Conservation (phyloP, 1,140 invertebrate genomes). For the Fopius arisanus region DNA sequence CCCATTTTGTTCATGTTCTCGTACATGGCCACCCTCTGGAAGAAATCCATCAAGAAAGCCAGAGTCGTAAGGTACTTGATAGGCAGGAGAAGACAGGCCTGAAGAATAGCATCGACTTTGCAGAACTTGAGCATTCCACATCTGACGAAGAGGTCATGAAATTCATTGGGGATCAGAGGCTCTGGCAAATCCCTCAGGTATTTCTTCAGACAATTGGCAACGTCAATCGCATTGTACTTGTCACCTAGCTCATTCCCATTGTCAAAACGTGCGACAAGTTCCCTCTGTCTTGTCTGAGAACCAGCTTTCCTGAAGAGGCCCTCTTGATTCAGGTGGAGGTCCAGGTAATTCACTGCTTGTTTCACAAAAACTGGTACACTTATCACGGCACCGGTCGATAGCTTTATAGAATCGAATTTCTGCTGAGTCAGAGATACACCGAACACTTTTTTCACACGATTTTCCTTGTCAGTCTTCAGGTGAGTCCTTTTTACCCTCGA, state of each 20-base stretch:
- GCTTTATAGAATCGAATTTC: slow-evolving; percentile 69
- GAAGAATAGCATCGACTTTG: slow-evolving; percentile 66
- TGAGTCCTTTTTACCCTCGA: slow-evolving; percentile 70
- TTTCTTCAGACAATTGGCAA: slow-evolving; percentile 82
- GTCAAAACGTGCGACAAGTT: slow-evolving; percentile 77
- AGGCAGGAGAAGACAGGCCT: slow-evolving; percentile 73
- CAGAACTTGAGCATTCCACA: slow-evolving; percentile 66
- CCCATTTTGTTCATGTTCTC: slow-evolving; percentile 83
- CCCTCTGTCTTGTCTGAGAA: slow-evolving; percentile 79
- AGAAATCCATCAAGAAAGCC: slow-evolving; percentile 75
- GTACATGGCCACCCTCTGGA: slow-evolving; percentile 69
- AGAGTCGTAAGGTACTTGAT: slow-evolving; percentile 71
- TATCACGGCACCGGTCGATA: slow-evolving; percentile 68
- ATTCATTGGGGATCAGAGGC: slow-evolving; percentile 75
- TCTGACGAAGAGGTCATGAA: slow-evolving; percentile 79
- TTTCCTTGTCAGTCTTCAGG: slow-evolving; percentile 61
- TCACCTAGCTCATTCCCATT: slow-evolving; percentile 70
- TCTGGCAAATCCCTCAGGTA: slow-evolving; percentile 85
- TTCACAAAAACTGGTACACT: slow-evolving; percentile 80
- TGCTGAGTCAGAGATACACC: slow-evolving; percentile 69
- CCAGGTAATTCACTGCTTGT: slow-evolving; percentile 74
- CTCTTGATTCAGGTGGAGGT: slow-evolving; percentile 74
- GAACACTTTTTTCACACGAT: slow-evolving; percentile 67
- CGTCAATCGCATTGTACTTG: slow-evolving; percentile 78
- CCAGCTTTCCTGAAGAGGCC: slow-evolving; percentile 88